Percentiles rank a stretch among this genome's conserved stretches.
These are phyloP conservation scores for Panurus biarmicus DNA, from an alignment of 2,113 vertebrate species.

Conservation along the genomic window DNA sequence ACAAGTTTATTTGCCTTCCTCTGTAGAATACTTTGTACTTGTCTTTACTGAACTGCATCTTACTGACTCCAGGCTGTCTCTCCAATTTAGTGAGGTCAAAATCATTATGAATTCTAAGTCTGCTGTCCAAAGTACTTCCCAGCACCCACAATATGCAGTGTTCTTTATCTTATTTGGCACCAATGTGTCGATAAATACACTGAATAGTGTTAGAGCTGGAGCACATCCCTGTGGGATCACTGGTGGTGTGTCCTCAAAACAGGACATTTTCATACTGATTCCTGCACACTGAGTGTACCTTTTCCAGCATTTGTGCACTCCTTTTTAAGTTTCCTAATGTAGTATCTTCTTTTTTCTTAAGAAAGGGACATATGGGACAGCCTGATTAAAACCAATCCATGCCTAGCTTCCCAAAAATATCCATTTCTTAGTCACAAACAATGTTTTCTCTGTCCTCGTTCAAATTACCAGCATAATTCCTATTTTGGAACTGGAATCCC, in stretches of 20 bases:
- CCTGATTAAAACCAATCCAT: background rate
- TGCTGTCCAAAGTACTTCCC: background rate
- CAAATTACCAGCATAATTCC: background rate
- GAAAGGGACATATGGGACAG: background rate
- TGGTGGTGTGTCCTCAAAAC: background rate
- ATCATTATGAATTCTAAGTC: background rate
- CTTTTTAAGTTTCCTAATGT: background rate
- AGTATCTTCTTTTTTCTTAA: background rate
- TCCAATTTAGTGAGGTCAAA: background rate
- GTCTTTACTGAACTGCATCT: background rate
- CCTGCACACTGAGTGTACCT: accelerated
- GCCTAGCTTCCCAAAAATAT: background rate
- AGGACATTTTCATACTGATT: background rate
- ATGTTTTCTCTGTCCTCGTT: background rate
- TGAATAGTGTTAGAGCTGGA: background rate
- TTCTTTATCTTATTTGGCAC: background rate
- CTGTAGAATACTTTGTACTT: background rate
- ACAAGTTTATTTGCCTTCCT: background rate
- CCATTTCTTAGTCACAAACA: background rate
- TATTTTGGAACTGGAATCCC: background rate
- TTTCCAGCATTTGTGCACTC: background rate
- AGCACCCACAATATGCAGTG: background rate
- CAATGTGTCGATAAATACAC: background rate
- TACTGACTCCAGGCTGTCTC: background rate
- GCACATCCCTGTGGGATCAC: background rate